Base-by-base conservation (phyloP, 2,888 invertebrate species). In the Agrochola litura region DNA sequence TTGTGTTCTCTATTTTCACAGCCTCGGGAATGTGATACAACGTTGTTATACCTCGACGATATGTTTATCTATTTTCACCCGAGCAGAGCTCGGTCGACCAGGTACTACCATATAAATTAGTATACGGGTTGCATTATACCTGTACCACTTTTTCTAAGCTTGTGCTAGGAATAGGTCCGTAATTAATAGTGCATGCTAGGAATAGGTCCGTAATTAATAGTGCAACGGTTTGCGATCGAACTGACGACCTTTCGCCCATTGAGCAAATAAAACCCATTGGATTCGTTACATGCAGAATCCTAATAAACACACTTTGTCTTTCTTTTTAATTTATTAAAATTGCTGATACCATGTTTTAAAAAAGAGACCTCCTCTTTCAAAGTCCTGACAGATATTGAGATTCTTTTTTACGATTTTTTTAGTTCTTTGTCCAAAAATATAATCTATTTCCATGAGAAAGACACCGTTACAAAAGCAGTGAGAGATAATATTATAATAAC, bases 401-500 rank as follows among this genome's bases (percentile, higher is more conserved):
- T 1, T 2, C 6, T 1, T 30, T 30, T 16, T 16, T 3, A 25
- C 8, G 2, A 25, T 25, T 61, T 10, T 30, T 19, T 60, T 30
- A 30, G 3, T 30, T 19, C 3, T 16, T 60, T 16, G 4, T 19
- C 6, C 58, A 6, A 58, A 25, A 58, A 2, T 25, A 25, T 6
- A 58, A 58, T 56, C 56, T 25, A 58, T 58, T 58, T 58, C 12
- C 2, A n/a, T 19, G 19, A 61, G 1, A 14, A 49, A 64, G 37
- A 43, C 14, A 25, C 43, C 49, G 16, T 61, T 25, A 37, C 63
- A 63, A 76, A 37, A 30, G 10, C 58, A 43, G 2, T 5, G 6
- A n/a, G 22, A 5, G 43, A 46, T n/a, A 52, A 43, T 37, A 54
- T 37, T 60, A 73, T 22, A 37, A 49, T 56, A 80, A 56, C 46